Percentiles rank a stretch among this genome's conserved stretches.
Conservation (phyloP, 2,888 invertebrate species). For the Plutella xylostella region DNA sequence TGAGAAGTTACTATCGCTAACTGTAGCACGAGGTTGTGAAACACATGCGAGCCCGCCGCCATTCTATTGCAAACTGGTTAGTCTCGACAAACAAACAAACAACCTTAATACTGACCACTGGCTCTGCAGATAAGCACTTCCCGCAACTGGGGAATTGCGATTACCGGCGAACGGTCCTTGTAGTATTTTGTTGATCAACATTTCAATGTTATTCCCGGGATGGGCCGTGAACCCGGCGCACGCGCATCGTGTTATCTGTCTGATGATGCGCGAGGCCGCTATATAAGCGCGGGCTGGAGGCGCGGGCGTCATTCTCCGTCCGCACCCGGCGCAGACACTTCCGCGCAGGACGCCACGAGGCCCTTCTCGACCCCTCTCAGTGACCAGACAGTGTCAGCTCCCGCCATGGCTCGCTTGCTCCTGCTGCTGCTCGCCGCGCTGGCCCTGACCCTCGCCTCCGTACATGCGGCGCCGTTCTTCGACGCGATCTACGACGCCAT, state of each 20-base stretch:
- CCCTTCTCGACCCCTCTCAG: conserved; percentile 52
- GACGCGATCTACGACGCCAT: conserved; percentile 59
- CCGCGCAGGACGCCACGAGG: conserved; percentile 43
- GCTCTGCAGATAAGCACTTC: neutral
- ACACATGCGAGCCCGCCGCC: neutral
- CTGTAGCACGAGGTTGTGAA: neutral
- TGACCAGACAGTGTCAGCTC: conserved; percentile 44
- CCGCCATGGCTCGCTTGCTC: conserved; percentile 46
- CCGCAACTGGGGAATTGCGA: neutral
- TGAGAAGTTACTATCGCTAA: neutral
- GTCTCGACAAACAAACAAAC: neutral
- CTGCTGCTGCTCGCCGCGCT: conserved; percentile 28
- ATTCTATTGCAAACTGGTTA: conserved; percentile 3
- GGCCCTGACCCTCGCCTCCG: conserved; percentile 26
- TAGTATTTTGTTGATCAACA: conserved; percentile 32
- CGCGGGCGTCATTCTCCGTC: conserved; percentile 64
- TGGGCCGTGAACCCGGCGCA: conserved; percentile 56
- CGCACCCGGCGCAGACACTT: conserved; percentile 44
- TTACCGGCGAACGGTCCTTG: conserved; percentile 34
- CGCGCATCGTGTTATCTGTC: conserved; percentile 42
- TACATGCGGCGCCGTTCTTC: conserved; percentile 51
- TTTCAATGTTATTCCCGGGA: conserved; percentile 54
- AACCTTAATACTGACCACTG: neutral
- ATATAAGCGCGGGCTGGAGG: conserved; percentile 54
- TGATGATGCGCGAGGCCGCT: conserved; percentile 64